A percentile compares a stretch with the other conserved stretches of the same genome.
Conservation (phyloP, 2,113 vertebrate genomes). For the Paedocypris sp. region DNA sequence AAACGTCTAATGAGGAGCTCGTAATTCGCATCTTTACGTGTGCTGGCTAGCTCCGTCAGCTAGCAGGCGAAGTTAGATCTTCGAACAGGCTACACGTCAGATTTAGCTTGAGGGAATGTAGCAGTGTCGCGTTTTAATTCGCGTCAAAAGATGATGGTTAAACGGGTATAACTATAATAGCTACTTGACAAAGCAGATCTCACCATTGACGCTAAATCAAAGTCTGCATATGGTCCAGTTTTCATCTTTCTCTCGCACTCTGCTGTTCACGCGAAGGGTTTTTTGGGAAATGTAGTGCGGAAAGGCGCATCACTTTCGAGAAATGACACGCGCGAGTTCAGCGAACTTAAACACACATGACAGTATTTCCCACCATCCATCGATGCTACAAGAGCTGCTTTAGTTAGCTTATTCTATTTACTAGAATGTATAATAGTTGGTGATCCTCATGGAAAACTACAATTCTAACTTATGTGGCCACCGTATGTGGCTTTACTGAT, state of each 20-base stretch:
- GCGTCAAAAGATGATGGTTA: background rate
- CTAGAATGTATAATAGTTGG: no score
- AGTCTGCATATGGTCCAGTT: constrained; percentile 49
- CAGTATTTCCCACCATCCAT: no score
- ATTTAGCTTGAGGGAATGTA: background rate
- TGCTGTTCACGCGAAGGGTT: background rate
- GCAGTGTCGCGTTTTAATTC: background rate
- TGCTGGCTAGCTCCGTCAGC: constrained; percentile 4
- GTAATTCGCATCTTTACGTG: background rate
- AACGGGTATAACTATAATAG: no score
- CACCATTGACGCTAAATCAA: constrained; percentile 47
- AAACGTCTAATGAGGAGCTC: background rate
- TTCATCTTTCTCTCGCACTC: constrained; percentile 46
- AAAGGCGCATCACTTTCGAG: background rate
- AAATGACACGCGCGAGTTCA: background rate
- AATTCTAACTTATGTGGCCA: no score
- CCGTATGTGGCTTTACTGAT: no score
- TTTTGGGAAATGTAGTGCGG: constrained; percentile 67
- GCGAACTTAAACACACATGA: no score
- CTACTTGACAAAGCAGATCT: constrained; percentile 26
- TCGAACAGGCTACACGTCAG: background rate
- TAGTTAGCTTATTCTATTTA: no score
- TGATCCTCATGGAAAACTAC: no score
- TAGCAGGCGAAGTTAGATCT: constrained; percentile 13
- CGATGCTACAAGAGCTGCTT: no score